Evolutionary conservation across 2,888 invertebrate genomes (phyloP).

Genomic region (Melieria crassipennis): DNA sequence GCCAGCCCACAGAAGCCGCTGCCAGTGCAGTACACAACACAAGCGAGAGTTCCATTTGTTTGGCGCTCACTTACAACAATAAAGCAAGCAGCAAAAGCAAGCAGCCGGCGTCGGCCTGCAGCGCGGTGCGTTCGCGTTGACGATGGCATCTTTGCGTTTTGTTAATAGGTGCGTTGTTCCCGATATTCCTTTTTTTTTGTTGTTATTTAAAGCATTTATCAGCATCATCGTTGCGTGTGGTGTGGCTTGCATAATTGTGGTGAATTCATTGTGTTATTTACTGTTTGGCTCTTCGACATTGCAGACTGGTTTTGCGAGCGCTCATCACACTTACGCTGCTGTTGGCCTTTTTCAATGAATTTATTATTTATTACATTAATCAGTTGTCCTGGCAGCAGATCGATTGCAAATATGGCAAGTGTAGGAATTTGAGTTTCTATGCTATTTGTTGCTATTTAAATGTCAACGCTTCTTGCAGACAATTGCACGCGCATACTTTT

Average conservation of each 20-base stretch:
- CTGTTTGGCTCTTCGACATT: constrained; percentile 24
- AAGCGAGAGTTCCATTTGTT: constrained; percentile 17
- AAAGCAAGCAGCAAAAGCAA: not conserved
- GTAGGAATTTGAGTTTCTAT: not conserved
- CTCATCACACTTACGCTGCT: constrained; percentile 55
- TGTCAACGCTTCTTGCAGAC: constrained; percentile 47
- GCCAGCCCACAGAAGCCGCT: not conserved
- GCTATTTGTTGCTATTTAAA: not conserved
- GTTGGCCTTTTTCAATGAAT: constrained; percentile 60
- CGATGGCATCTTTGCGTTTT: constrained; percentile 44
- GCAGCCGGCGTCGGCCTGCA: not conserved
- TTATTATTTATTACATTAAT: constrained; percentile 60
- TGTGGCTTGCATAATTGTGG: not conserved
- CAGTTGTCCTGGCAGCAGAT: constrained; percentile 61
- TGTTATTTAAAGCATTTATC: not conserved
- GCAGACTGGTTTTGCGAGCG: constrained; percentile 55
- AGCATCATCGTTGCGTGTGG: too few species aligned
- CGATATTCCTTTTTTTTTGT: constrained; percentile 6
- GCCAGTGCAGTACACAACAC: not conserved
- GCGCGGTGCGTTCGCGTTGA: too few species aligned
- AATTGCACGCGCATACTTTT: constrained; percentile 75
- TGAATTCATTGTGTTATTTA: not conserved
- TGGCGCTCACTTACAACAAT: not conserved
- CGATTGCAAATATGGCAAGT: constrained; percentile 60
- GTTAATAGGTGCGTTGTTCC: constrained; percentile 42